Evolutionary conservation across 2,888 invertebrate species (phyloP).

Genomic region (Camptogramma bilineatum): DNA sequence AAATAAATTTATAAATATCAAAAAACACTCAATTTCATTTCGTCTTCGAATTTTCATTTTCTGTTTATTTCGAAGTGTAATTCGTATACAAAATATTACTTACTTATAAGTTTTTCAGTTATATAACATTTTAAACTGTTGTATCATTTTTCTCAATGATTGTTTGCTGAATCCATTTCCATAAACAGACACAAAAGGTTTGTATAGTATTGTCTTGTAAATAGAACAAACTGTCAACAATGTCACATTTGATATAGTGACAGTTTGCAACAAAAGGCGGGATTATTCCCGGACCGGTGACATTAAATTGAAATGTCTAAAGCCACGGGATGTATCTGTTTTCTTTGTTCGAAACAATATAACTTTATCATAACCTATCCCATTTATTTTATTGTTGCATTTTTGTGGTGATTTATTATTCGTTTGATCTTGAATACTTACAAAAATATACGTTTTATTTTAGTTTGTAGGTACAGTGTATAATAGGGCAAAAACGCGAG

Average conservation of each 20-base stretch:
- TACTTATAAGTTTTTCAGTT: no score
- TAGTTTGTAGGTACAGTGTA: neutral
- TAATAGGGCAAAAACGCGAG: no score
- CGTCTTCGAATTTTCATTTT: no score
- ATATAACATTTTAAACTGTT: no score
- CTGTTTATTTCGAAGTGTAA: no score
- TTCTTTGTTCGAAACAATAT: constrained; percentile 7
- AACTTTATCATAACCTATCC: neutral
- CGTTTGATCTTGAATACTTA: neutral
- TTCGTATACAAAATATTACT: no score
- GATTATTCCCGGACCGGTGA: constrained; percentile 27
- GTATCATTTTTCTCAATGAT: neutral
- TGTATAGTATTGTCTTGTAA: constrained; percentile 19
- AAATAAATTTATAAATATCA: no score
- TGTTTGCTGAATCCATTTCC: neutral
- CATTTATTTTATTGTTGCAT: neutral
- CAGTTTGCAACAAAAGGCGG: constrained; percentile 32
- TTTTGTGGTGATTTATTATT: neutral
- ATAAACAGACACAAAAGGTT: constrained; percentile 28
- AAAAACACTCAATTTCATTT: no score
- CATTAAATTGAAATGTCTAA: constrained; percentile 22
- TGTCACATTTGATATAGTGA: constrained; percentile 18
- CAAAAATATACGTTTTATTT: neutral
- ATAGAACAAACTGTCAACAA: constrained; percentile 22
- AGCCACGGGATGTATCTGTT: constrained; percentile 6